Percentiles rank a stretch among this genome's conserved stretches.
Conservation (phyloP, 1,140 invertebrate species). For the Monochamus saltuarius region DNA sequence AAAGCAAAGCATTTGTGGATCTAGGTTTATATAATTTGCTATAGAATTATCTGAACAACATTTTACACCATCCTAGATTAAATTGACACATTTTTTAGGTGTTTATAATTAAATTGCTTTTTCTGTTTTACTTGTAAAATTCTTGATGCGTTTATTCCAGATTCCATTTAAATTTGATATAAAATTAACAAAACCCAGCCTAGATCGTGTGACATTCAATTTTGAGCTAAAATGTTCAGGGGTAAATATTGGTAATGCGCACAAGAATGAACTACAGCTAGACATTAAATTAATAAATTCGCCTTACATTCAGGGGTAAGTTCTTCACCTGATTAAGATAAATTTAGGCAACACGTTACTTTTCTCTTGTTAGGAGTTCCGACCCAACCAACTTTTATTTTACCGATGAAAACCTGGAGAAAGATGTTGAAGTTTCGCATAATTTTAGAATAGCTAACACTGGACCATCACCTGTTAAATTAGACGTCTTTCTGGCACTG, state of each 20-base stretch:
- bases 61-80: no score
- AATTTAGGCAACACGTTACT: no score
- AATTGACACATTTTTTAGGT: no score
- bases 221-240: slow-evolving; percentile 11
- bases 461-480: slow-evolving; percentile 7
- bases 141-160: not conserved
- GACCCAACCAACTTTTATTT: not conserved
- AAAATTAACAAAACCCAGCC: not conserved
- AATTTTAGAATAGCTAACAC: not conserved
- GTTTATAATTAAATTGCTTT: no score
- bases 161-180: slow-evolving; percentile 7
- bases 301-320: slow-evolving; percentile 17
- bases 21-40: no score
- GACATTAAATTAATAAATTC: not conserved
- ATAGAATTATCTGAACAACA: no score
- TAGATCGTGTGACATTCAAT: not conserved
- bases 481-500: slow-evolving; percentile 1
- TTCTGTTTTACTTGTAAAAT: not conserved
- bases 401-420: not conserved
- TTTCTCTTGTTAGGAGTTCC: not conserved
- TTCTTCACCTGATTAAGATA: not conserved
- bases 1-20: no score
- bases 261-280: not conserved
- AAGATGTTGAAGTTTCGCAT: not conserved
- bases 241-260: slow-evolving; percentile 1